Evolutionary conservation across 2,113 vertebrate species (phyloP).

Genomic region (Theropithecus gelada): DNA sequence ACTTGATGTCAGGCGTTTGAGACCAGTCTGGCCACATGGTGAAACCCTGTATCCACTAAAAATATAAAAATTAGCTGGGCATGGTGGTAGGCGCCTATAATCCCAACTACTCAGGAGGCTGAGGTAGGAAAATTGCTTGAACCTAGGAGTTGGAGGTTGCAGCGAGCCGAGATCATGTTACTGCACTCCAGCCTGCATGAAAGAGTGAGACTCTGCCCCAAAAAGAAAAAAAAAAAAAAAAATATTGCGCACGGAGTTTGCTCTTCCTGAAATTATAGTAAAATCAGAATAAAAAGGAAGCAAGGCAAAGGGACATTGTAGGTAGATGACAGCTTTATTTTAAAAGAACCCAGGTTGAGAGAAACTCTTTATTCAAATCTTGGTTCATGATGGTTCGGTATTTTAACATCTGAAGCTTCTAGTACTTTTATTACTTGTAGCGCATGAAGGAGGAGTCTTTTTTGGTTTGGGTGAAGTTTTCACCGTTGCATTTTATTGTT

Average conservation of each 20-base stretch:
- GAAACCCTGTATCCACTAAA: too few relatives aligned
- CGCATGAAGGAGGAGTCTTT: neutral
- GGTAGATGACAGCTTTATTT: neutral
- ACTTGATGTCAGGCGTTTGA: too few relatives aligned
- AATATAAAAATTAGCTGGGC: too few relatives aligned
- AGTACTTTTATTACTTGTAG: neutral
- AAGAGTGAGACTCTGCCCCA: too few relatives aligned
- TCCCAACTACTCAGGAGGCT: too few relatives aligned
- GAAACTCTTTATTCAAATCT: neutral
- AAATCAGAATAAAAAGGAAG: neutral
- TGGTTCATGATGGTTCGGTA: neutral
- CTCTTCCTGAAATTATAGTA: neutral
- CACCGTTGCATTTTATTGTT: neutral
- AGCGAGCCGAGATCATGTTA: too few relatives aligned
- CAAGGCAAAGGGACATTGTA: neutral
- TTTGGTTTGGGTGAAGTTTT: neutral
- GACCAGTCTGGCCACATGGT: too few relatives aligned
- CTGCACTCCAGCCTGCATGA: too few relatives aligned
- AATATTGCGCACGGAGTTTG: neutral
- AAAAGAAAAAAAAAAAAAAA: neutral
- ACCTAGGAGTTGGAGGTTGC: too few relatives aligned
- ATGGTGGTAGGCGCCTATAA: too few relatives aligned
- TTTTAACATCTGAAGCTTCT: neutral
- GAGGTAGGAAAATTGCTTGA: too few relatives aligned
- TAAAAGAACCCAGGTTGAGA: neutral